A percentile compares a stretch with the other conserved stretches of the same genome.
phyloP scores from a whole-genome alignment of 2,113 vertebrate genomes.

The Motacilla alba region DNA sequence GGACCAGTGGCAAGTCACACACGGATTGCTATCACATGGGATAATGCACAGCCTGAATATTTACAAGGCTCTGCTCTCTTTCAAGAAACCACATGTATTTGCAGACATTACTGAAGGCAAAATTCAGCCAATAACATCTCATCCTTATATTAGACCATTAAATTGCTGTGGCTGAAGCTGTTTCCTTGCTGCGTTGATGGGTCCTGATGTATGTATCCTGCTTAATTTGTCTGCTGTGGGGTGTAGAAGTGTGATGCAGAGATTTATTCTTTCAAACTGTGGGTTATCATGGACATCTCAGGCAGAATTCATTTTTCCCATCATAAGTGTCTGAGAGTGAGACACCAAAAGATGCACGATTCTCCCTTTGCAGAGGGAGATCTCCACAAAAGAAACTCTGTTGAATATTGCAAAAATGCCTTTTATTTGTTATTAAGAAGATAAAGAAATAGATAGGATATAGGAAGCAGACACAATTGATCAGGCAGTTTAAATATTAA shows the following conservation, averaged over 20 bases:
- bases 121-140: background rate
- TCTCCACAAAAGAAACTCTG: background rate
- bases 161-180: background rate
- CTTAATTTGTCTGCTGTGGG: background rate
- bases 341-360: background rate
- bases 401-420: background rate
- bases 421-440: background rate
- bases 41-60: background rate
- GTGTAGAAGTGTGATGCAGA: background rate
- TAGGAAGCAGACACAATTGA: background rate
- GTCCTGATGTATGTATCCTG: background rate
- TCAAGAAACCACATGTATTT: conserved; percentile 33
- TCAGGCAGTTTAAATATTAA: background rate
- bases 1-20: background rate
- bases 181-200: background rate
- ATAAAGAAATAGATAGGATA: background rate
- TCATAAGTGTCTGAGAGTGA: background rate
- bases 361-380: background rate
- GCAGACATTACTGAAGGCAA: background rate
- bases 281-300: background rate
- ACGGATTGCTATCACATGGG: background rate
- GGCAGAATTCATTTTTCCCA: background rate
- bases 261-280: background rate
- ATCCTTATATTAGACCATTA: background rate
- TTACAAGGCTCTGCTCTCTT: conserved; percentile 26